Evolutionary conservation across 2,888 invertebrate species (phyloP).

Genomic region (Rhamnusium bicolor): DNA sequence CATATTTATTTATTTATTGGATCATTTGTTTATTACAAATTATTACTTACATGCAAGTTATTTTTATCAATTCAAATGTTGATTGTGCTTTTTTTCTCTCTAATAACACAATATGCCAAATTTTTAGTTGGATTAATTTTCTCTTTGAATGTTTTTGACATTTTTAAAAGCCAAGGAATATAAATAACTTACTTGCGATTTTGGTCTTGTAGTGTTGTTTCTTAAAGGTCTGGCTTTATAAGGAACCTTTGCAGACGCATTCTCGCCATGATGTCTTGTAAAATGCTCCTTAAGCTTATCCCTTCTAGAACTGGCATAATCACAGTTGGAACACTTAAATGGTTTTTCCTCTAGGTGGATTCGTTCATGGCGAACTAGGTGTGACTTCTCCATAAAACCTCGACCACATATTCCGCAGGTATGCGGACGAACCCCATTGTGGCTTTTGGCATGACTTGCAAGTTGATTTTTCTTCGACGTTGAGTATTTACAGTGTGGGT

Average conservation of each 20-base stretch:
- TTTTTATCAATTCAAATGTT: no score
- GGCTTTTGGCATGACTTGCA: constrained; percentile 77
- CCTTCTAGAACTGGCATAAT: constrained; percentile 77
- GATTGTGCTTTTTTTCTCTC: no score
- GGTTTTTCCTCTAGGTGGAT: constrained; percentile 79
- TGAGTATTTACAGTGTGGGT: constrained; percentile 76
- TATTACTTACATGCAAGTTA: no score
- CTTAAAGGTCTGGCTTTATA: constrained; percentile 71
- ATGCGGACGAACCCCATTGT: constrained; percentile 72
- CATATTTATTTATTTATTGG: no score
- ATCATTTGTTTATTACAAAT: no score
- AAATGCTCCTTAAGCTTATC: constrained; percentile 79
- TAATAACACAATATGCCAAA: no score
- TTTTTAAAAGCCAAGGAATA: no score
- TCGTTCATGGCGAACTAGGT: constrained; percentile 78
- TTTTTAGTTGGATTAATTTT: no score
- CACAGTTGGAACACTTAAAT: constrained; percentile 78
- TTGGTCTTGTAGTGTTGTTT: constrained; percentile 62
- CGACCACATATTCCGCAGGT: constrained; percentile 76
- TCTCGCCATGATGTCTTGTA: constrained; percentile 72
- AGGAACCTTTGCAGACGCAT: constrained; percentile 73
- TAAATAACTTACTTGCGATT: constrained; percentile 62
- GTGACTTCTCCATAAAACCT: constrained; percentile 79
- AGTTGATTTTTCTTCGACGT: constrained; percentile 79
- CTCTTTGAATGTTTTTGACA: no score